These are phyloP conservation scores for Brenthis hecate DNA, from an alignment of 2,888 invertebrate species.

Conservation along the genomic window DNA sequence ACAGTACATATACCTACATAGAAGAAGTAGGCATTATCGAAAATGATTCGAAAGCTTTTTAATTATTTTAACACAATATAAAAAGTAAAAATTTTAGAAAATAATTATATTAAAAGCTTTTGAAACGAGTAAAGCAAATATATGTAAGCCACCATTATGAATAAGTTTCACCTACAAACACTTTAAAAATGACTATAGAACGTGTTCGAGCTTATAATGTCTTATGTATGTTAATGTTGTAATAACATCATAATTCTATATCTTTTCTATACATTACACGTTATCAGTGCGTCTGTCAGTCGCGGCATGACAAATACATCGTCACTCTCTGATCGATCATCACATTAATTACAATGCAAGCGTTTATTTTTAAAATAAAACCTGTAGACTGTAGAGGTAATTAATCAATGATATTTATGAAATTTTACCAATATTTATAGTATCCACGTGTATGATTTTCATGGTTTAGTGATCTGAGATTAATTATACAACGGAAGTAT, in stretches of 20 bases:
- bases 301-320: constrained; percentile 15
- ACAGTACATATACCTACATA: too few species aligned
- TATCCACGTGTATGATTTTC: not conserved
- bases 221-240: not conserved
- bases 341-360: constrained; percentile 17
- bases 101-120: too few species aligned
- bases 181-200: too few species aligned
- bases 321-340: constrained; percentile 13
- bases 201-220: not conserved
- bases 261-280: constrained; percentile 7
- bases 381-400: constrained; percentile 1
- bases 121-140: too few species aligned
- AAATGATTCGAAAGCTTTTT: too few species aligned
- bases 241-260: not conserved
- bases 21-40: too few species aligned
- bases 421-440: constrained; percentile 1
- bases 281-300: constrained; percentile 17
- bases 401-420: constrained; percentile 13
- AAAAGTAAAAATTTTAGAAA: too few species aligned
- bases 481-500: not conserved
- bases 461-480: not conserved
- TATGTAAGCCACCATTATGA: too few species aligned
- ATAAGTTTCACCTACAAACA: too few species aligned
- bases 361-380: constrained; percentile 16
- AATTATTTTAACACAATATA: too few species aligned